Percentiles rank a stretch among this genome's conserved stretches.
phyloP scores from a whole-genome alignment of 2,113 vertebrate genomes.

The Pangasianodon hypophthalmus region DNA sequence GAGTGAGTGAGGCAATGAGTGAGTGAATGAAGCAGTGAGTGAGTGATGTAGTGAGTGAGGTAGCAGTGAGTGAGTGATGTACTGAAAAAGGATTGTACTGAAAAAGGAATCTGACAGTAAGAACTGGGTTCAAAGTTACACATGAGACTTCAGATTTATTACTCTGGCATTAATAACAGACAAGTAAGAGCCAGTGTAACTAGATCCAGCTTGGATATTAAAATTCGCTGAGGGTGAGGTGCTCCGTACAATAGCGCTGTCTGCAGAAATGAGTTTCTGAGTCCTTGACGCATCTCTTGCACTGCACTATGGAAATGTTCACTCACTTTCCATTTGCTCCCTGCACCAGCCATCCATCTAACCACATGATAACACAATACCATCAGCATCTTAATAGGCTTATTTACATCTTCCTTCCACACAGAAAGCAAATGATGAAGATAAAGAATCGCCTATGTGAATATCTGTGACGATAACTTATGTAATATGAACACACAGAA shows the following conservation, averaged over 20 bases:
- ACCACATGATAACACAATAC: background rate
- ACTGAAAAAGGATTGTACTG: background rate
- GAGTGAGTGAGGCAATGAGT: background rate
- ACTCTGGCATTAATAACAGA: slow-evolving; percentile 22
- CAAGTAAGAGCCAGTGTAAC: slow-evolving; percentile 24
- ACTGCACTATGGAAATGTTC: slow-evolving; percentile 27
- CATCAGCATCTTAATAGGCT: slow-evolving; percentile 8
- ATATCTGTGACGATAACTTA: background rate
- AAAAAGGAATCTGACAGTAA: background rate
- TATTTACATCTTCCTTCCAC: background rate
- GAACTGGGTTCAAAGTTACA: background rate
- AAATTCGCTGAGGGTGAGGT: slow-evolving; percentile 30
- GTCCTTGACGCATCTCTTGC: slow-evolving; percentile 30
- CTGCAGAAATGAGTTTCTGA: slow-evolving; percentile 29
- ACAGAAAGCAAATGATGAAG: slow-evolving; percentile 10
- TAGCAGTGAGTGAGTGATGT: background rate
- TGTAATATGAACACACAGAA: background rate
- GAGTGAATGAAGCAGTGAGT: background rate
- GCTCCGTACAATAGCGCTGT: slow-evolving; percentile 19
- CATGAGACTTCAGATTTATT: slow-evolving; percentile 20
- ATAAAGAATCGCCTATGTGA: slow-evolving; percentile 12
- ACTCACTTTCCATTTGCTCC: background rate
- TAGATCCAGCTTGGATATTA: slow-evolving; percentile 25
- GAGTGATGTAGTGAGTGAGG: no score
- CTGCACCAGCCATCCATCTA: slow-evolving; percentile 24